phyloP scores from a whole-genome alignment of 2,797 vertebrate species.

The Lepilemur ruficaudatus region DNA sequence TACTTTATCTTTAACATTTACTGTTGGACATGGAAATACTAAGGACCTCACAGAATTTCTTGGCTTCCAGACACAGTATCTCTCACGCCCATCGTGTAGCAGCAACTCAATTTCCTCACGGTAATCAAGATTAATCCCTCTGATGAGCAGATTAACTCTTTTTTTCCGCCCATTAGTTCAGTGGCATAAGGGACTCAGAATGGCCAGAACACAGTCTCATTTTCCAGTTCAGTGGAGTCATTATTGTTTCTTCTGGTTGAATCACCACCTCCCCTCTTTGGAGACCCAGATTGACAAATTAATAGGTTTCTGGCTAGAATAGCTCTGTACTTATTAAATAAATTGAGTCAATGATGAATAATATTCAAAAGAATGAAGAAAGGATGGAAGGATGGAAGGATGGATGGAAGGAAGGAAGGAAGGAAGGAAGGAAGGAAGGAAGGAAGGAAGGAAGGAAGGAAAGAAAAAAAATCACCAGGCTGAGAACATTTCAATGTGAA shows the following conservation, averaged over 20 bases:
- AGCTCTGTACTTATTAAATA: neutral
- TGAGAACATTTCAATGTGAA: neutral
- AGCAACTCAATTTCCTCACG: neutral
- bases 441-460: no score
- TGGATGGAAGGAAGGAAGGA: no score
- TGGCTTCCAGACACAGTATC: neutral
- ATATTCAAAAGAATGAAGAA: neutral
- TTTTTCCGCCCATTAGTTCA: neutral
- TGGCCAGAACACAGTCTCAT: neutral
- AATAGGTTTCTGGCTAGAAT: neutral
- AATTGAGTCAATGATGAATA: neutral
- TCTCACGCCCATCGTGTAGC: no score
- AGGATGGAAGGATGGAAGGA: neutral
- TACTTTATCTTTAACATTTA: neutral
- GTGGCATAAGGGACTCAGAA: neutral
- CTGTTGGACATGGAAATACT: neutral
- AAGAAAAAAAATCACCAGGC: neutral
- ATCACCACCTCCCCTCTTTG: neutral
- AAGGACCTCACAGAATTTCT: neutral
- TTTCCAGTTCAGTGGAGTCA: neutral
- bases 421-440: no score
- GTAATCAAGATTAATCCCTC: neutral
- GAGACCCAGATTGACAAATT: neutral
- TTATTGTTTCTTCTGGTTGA: neutral
- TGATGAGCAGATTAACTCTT: neutral